Base-by-base conservation (phyloP, 2,888 invertebrate species). In the Clusia tigrina region DNA sequence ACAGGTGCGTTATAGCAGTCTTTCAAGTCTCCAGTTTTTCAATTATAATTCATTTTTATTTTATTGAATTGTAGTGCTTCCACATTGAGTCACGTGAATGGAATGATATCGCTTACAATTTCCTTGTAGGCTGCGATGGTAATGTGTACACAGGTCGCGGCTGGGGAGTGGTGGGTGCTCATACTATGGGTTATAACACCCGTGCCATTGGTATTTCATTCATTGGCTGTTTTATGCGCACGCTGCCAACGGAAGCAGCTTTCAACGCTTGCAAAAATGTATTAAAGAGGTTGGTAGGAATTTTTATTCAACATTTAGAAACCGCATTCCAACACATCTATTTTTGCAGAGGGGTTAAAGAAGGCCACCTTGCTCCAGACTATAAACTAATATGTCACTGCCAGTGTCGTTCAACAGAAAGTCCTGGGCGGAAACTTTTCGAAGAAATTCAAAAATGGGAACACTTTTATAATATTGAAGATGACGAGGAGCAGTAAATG, bases 81-180 rank as follows among this genome's bases (percentile, higher is more conserved):
- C 87, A 87, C 68, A 84, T 87, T 17, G 86, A 86, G 69, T 84
- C 86, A 55, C 77, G 81, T n/a, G 83, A 83, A 64, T 86, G 85
- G 85, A 81, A 81, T 67, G 87, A 87, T 65, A 86, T 86, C 23
- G 83, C 79, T 0, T 87, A 86, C 67, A 88, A 87, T 70, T 88
- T 88, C 67, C 67, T 88, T 12, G 80, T 88, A 58, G 87, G 88
- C 26, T 85, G 85, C 15, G 88, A 88, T 74, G 87, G 87, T 22
- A 85, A 85, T 51, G 79, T 86, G 1, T 88, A 87, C 69, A 86
- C 88, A 77, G 88, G 88, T 5, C 78, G 86, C 59, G 87, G 88
- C 1, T 88, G 88, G 88, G 81, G 81, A 2, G 77, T 81, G 1
- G 82, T 85, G 60, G 88, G 88, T 1, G 85, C 86, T 1, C 88